Conservation (phyloP, 1,140 invertebrate species). For the Zophobas morio region DNA sequence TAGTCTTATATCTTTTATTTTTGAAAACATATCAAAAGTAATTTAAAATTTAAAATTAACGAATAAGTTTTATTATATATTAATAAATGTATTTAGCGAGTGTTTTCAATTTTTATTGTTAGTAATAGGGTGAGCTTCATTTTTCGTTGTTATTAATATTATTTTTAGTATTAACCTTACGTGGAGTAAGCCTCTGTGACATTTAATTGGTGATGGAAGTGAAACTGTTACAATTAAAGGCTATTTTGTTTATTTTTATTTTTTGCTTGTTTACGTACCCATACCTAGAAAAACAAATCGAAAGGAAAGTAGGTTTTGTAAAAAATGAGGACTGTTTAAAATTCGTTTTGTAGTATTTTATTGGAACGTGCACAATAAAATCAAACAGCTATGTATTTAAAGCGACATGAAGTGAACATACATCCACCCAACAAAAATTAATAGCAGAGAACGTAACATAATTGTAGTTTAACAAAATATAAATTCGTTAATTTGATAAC, state of each 20-base stretch:
- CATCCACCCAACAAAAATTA: slow-evolving; percentile 32
- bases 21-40: too few species aligned
- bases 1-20: too few species aligned
- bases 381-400: slow-evolving; percentile 31
- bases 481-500: neutral
- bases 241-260: slow-evolving; percentile 9
- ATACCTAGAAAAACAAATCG: neutral
- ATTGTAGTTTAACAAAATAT: neutral
- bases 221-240: slow-evolving; percentile 30
- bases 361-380: slow-evolving; percentile 39
- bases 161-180: too few species aligned
- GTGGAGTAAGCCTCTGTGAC: too few species aligned
- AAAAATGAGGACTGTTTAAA: too few species aligned
- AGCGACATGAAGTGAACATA: slow-evolving; percentile 21
- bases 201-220: slow-evolving; percentile 17
- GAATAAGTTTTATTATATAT: too few species aligned
- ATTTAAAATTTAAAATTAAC: too few species aligned
- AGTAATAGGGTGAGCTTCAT: too few species aligned
- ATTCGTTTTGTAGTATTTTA: neutral
- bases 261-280: neutral
- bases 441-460: slow-evolving; percentile 6
- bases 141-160: too few species aligned
- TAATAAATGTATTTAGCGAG: too few species aligned
- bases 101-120: too few species aligned
- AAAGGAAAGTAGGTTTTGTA: neutral